Percentiles rank a stretch among this genome's conserved stretches.
These are phyloP conservation scores for Kryptopterus vitreolus DNA, from an alignment of 2,797 vertebrate genomes.

Conservation along the genomic window DNA sequence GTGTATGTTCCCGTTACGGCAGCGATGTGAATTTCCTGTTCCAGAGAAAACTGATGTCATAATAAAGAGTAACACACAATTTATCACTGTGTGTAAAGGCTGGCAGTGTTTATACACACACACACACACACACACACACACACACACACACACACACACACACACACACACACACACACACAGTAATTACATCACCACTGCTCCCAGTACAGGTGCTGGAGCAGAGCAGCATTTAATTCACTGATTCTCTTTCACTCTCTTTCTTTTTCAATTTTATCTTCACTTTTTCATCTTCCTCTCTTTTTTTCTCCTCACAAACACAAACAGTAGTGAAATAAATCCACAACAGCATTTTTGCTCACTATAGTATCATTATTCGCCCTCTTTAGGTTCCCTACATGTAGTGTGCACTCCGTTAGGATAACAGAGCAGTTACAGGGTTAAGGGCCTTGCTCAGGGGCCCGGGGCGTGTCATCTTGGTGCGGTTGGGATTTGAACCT, in stretches of 20 bases:
- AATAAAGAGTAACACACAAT: neutral
- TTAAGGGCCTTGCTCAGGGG: too few species aligned
- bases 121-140: neutral
- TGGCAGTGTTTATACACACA: neutral
- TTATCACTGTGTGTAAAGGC: neutral
- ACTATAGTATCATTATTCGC: neutral
- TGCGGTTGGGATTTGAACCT: too few species aligned
- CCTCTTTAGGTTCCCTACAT: neutral
- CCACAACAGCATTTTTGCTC: neutral
- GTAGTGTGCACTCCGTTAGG: neutral
- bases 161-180: constrained; percentile 7
- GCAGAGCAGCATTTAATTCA: constrained; percentile 9
- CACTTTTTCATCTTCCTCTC: too few species aligned
- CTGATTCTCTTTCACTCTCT: neutral
- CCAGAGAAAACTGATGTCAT: neutral
- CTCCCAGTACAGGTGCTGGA: neutral
- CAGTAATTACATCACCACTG: neutral
- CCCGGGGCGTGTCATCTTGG: too few species aligned
- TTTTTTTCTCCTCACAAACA: neutral
- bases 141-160: constrained; percentile 15
- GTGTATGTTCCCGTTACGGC: neutral
- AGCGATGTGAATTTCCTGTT: neutral
- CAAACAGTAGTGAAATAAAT: neutral
- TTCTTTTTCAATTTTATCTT: neutral
- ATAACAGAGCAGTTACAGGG: too few species aligned